Evolutionary conservation across 2,797 vertebrate species (phyloP), one percentile per base, ranked within the genome.

Genomic region (Phoebastria nigripes): DNA sequence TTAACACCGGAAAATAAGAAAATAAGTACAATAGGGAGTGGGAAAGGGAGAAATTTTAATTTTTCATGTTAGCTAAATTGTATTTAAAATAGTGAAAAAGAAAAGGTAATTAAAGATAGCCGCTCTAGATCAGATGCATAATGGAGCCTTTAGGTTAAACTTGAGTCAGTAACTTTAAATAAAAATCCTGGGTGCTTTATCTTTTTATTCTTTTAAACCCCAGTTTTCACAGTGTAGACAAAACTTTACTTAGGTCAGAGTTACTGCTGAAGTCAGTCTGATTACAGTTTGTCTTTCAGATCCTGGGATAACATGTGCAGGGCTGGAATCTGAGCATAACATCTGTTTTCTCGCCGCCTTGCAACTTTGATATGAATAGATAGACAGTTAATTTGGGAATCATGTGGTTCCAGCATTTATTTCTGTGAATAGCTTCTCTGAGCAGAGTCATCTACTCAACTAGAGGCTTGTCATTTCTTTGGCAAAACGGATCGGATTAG

Each of bases 381-480:
- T 9, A 74, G 47, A 19, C 42, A 41, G n/a, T 88, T 84, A 79
- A 89, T 92, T 94, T 59, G 55, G 55, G 80, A 72, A 79, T 78
- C 58, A 14, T 72, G 62, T 94, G 52, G 44, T 82, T 83, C 73
- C 73, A 90, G 85, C 71, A 37, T 73, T 94, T 70, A 59, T 72
- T 86, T 69, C 41, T 84, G 65, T 93, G 97, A 95, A 74, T 86
- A 94, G 73, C 69, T 97, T 93, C 87, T 94, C 76, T 74, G 79
- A 89, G 74, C 81, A 89, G 80, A 91, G 54, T 67, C 65, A 52
- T 87, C 96, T 88, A 83, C 95, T 91, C 46, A n/a, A 25, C 71
- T 74, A 71, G 58, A 81, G 78, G 69, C 35, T 92, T 94, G 79
- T 17, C 7, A 6, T 47, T 77, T 80, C 85, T 82, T 67, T 91